Base-by-base conservation (phyloP, 2,797 vertebrate species). In the Siniperca obscura region DNA sequence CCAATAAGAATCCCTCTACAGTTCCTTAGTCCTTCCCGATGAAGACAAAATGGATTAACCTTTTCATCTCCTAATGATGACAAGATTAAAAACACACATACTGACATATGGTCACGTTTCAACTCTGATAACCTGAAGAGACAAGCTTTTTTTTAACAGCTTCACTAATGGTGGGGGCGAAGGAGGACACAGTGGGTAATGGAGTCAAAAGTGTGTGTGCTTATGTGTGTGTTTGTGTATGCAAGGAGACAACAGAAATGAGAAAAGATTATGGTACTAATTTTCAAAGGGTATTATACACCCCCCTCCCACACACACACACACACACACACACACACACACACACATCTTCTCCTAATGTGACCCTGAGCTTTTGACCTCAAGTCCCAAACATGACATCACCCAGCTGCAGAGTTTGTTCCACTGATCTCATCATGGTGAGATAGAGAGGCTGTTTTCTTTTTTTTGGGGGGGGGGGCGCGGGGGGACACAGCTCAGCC, bases 381-480 rank as follows among this genome's bases (percentile, higher is more conserved):
- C 27, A 21, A 76, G 78, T 80, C 80, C 59, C 75, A 80, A 76
- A 70, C 71, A 89, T 95, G 87, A 93, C 90, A 91, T 94, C 90
- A 94, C 79, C 76, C 27, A 64, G 77, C 78, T 65, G 60, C 68
- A 71, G 76, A 56, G 66, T 91, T 92, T 88, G 83, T 89, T 92
- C 90, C 90, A 86, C 80, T 93, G 91, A 94, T 86, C 88, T 93
- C 92, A 93, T 90, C 84, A 38, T 50, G 40, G 79, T 75, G 85
- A 90, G 70, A 85, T 62, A 81, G 71, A 73, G 68, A 46, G 81
- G 70, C 55, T 74, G 46, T 79, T 82, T 77, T 74, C 30, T 48
- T 19, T 12, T 48, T 21, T 1, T 6, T 44, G 40, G n/a, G 46
- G 42, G 52, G 60, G 46, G 66, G 48, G n/a, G n/a, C n/a, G 56